phyloP scores from a whole-genome alignment of 2,113 vertebrate species.

The Cisticola juncidis region DNA sequence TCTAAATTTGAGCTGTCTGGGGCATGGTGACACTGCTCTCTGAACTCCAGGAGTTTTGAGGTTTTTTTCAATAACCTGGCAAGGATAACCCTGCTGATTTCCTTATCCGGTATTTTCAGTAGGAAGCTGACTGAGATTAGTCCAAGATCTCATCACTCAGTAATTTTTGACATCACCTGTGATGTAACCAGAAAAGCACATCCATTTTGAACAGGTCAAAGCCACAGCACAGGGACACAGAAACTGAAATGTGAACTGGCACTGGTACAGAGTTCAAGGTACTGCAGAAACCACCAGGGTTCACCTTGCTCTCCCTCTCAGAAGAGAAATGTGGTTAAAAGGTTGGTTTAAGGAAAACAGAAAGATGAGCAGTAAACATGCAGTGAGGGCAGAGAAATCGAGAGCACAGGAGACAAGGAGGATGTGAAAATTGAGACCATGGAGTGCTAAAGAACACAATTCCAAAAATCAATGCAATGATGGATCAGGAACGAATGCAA shows the following conservation, averaged over 20 bases:
- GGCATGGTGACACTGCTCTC: neutral
- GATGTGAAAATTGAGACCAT: constrained; percentile 42
- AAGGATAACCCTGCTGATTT: neutral
- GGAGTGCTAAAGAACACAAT: constrained; percentile 16
- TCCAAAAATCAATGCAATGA: constrained; percentile 58
- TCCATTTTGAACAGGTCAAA: neutral
- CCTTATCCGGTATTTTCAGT: neutral
- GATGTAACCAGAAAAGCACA: neutral
- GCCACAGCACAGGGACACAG: neutral
- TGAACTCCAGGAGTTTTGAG: neutral
- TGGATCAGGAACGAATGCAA: constrained; percentile 42
- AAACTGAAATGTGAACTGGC: neutral
- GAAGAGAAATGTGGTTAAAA: neutral
- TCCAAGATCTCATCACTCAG: neutral
- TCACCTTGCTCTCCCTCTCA: neutral
- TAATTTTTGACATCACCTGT: neutral
- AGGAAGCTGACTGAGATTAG: neutral
- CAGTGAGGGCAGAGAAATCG: accelerated
- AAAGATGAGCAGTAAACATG: neutral
- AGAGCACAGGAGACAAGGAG: neutral
- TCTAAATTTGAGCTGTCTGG: neutral
- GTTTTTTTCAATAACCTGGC: neutral
- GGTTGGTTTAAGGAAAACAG: neutral
- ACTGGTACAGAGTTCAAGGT: neutral
- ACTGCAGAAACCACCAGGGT: neutral